These are phyloP conservation scores for Taxidea taxus DNA, from an alignment of 2,113 vertebrate species.

Conservation along the genomic window DNA sequence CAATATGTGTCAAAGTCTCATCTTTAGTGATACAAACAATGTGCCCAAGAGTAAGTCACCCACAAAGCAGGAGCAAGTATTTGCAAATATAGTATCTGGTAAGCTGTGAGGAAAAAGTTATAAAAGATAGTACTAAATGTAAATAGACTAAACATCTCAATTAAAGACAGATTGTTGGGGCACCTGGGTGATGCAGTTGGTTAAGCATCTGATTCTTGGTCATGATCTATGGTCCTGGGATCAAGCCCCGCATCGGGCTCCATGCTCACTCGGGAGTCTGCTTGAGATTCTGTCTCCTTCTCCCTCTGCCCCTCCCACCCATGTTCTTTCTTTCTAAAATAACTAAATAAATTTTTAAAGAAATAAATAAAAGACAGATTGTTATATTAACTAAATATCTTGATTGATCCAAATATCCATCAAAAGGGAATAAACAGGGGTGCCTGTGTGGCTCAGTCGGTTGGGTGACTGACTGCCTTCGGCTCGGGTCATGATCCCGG, in stretches of 20 bases:
- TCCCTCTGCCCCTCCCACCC: background rate
- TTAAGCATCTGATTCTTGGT: background rate
- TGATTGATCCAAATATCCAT: background rate
- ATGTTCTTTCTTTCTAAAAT: background rate
- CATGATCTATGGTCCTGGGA: background rate
- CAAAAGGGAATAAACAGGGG: background rate
- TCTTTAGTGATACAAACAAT: background rate
- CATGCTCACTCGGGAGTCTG: background rate
- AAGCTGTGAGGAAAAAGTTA: background rate
- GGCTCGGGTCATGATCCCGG: too few species aligned
- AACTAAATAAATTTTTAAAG: background rate
- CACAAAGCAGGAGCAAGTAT: background rate
- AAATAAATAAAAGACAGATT: background rate
- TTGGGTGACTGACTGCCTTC: too few species aligned
- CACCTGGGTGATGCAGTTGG: background rate
- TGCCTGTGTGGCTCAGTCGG: too few species aligned
- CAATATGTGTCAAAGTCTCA: background rate
- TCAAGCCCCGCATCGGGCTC: background rate
- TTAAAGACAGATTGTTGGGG: background rate
- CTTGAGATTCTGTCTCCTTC: background rate
- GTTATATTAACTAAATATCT: background rate
- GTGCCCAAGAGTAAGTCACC: background rate
- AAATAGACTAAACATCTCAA: background rate
- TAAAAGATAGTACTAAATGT: slow-evolving; percentile 6
- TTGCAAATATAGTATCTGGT: background rate